A percentile compares a stretch with the other conserved stretches of the same genome.
Conservation (phyloP, 2,113 vertebrate genomes). For the Boleophthalmus pectinirostris region DNA sequence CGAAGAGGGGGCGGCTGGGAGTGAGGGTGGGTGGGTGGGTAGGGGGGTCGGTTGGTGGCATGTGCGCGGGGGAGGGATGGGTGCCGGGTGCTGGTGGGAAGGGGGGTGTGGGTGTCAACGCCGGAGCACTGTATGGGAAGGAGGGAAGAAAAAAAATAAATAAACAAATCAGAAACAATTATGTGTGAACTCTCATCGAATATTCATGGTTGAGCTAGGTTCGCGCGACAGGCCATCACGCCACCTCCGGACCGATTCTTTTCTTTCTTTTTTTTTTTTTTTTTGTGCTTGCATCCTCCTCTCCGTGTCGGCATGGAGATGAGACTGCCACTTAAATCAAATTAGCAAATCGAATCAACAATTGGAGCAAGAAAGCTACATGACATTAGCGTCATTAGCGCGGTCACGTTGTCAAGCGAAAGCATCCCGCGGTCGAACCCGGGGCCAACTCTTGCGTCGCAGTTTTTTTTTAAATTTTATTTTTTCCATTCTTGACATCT, state of each 20-base stretch:
- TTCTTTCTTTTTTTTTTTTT: constrained; percentile 24
- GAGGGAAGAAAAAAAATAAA: constrained; percentile 68
- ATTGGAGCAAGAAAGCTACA: constrained; percentile 85
- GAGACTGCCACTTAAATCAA: constrained; percentile 87
- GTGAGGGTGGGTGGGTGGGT: constrained; percentile 21
- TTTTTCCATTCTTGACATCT: constrained; percentile 82
- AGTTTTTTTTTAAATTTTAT: constrained; percentile 25
- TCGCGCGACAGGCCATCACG: constrained; percentile 77
- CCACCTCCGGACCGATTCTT: constrained; percentile 60
- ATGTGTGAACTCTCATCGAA: constrained; percentile 81
- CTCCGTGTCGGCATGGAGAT: constrained; percentile 71
- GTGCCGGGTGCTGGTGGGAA: not conserved
- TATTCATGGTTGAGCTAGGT: constrained; percentile 77
- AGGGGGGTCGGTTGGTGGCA: constrained; percentile 42
- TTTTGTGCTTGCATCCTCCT: constrained; percentile 26
- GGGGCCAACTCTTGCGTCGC: constrained; percentile 46
- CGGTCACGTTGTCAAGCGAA: constrained; percentile 72
- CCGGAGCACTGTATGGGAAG: constrained; percentile 69
- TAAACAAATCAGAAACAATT: constrained; percentile 84
- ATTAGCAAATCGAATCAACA: constrained; percentile 86
- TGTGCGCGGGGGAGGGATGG: constrained; percentile 13
- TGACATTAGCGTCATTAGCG: constrained; percentile 83
- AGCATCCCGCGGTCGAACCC: constrained; percentile 62
- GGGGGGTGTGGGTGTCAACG: constrained; percentile 52
- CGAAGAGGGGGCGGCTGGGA: constrained; percentile 48